Evolutionary conservation across 2,113 vertebrate genomes (phyloP).

Genomic region (Polypterus senegalus): DNA sequence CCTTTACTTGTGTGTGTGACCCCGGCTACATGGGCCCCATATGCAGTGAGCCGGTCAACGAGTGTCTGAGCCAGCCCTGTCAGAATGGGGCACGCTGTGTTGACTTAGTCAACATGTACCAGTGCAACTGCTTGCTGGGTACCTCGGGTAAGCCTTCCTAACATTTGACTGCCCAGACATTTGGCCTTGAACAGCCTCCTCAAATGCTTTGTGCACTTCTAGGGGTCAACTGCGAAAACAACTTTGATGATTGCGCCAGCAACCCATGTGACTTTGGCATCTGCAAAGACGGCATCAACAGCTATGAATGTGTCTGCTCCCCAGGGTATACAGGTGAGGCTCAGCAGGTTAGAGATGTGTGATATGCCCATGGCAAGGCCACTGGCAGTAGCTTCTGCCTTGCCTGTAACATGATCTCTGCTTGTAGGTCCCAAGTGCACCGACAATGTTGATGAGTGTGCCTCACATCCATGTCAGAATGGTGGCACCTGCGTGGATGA

Average conservation of each 20-base stretch:
- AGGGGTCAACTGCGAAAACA: slow-evolving; percentile 85
- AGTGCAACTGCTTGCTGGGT: slow-evolving; percentile 71
- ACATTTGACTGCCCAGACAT: background rate
- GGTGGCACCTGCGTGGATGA: slow-evolving; percentile 75
- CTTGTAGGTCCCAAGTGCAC: slow-evolving; percentile 62
- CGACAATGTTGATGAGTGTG: slow-evolving; percentile 73
- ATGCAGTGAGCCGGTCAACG: slow-evolving; percentile 75
- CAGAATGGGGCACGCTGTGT: slow-evolving; percentile 77
- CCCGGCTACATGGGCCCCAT: slow-evolving; percentile 80
- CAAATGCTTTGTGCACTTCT: slow-evolving; percentile 10
- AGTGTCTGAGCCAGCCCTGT: slow-evolving; percentile 81
- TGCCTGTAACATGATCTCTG: no score
- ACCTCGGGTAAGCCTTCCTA: slow-evolving; percentile 52
- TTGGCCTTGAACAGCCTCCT: background rate
- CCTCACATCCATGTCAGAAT: slow-evolving; percentile 75
- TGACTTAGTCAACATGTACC: slow-evolving; percentile 78
- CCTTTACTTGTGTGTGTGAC: slow-evolving; percentile 66
- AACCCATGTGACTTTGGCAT: slow-evolving; percentile 72
- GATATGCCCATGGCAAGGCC: no score
- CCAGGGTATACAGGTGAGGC: slow-evolving; percentile 77
- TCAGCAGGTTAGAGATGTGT: no score
- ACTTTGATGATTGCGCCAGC: slow-evolving; percentile 77
- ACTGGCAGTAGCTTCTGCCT: no score
- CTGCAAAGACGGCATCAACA: slow-evolving; percentile 77
- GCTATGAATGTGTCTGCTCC: slow-evolving; percentile 71